These are phyloP conservation scores for Capitella teleta DNA, from an alignment of 1,140 invertebrate genomes.

Conservation along the genomic window DNA sequence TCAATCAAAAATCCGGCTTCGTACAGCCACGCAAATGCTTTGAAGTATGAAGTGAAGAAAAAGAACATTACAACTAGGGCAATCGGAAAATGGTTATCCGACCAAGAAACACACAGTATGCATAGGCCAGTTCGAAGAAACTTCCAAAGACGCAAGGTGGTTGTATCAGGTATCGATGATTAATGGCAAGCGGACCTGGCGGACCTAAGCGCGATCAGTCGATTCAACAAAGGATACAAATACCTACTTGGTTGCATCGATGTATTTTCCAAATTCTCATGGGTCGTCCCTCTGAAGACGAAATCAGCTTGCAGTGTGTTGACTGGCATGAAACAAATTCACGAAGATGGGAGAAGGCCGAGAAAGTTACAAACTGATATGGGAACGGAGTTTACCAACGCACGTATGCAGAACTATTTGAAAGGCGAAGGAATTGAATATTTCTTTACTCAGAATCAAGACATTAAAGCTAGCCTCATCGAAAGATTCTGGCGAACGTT, in stretches of 20 bases:
- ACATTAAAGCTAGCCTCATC: constrained; percentile 40
- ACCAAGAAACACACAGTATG: constrained; percentile 12
- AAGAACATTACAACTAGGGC: background rate
- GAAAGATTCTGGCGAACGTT: constrained; percentile 44
- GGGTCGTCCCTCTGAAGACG: constrained; percentile 39
- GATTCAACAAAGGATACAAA: constrained; percentile 35
- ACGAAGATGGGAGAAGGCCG: constrained; percentile 8
- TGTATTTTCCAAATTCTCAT: constrained; percentile 42
- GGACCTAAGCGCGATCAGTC: constrained; percentile 23
- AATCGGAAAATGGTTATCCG: constrained; percentile 8
- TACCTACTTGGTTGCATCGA: constrained; percentile 45
- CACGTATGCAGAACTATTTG: constrained; percentile 8
- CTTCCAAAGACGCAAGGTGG: constrained; percentile 5
- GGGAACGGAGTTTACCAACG: constrained; percentile 12
- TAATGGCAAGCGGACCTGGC: constrained; percentile 38
- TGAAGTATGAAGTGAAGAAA: background rate
- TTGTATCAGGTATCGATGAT: constrained; percentile 23
- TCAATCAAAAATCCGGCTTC: no score
- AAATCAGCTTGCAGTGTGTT: constrained; percentile 33
- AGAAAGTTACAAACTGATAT: constrained; percentile 5
- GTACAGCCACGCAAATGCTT: background rate
- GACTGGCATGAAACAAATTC: constrained; percentile 15
- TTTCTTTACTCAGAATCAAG: constrained; percentile 19
- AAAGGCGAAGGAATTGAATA: constrained; percentile 6
- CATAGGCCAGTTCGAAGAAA: constrained; percentile 11